These are phyloP conservation scores for Nemoura dubitans DNA, from an alignment of 2,888 invertebrate genomes.

Conservation along the genomic window DNA sequence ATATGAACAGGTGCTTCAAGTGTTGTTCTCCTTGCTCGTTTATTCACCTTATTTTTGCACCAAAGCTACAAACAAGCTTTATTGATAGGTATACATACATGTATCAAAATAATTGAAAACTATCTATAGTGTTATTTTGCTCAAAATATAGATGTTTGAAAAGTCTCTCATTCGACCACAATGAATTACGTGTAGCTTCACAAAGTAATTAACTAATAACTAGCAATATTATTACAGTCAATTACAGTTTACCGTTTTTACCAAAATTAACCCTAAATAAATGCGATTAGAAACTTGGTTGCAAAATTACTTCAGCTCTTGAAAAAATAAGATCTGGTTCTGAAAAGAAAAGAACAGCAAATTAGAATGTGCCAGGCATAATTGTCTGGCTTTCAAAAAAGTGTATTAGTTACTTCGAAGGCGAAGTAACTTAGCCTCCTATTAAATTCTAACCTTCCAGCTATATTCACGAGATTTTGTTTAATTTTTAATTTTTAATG, in stretches of 20 bases:
- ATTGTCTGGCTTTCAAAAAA: not conserved
- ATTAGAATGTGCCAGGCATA: not conserved
- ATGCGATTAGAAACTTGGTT: constrained; percentile 23
- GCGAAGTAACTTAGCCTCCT: constrained; percentile 14
- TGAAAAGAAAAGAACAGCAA: constrained; percentile 43
- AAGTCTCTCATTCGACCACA: too few species aligned
- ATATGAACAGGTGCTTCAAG: too few species aligned
- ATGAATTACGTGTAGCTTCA: too few species aligned
- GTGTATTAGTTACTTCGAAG: too few species aligned
- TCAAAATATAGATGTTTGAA: not conserved
- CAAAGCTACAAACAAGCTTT: not conserved
- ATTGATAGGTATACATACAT: not conserved
- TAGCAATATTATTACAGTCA: not conserved
- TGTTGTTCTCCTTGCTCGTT: too few species aligned
- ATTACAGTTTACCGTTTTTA: not conserved
- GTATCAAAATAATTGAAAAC: not conserved
- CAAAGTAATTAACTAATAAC: too few species aligned
- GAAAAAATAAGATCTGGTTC: constrained; percentile 50
- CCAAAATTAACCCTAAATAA: constrained; percentile 8
- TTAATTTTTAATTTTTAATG: constrained; percentile 13
- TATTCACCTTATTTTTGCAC: too few species aligned
- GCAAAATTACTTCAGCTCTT: constrained; percentile 46
- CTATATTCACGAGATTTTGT: constrained; percentile 38
- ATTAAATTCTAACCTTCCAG: not conserved
- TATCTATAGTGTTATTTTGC: not conserved